A percentile compares a stretch with the other conserved stretches of the same genome.
Evolutionary conservation across 2,888 invertebrate species (phyloP).

Genomic region (Xanthia togata): DNA sequence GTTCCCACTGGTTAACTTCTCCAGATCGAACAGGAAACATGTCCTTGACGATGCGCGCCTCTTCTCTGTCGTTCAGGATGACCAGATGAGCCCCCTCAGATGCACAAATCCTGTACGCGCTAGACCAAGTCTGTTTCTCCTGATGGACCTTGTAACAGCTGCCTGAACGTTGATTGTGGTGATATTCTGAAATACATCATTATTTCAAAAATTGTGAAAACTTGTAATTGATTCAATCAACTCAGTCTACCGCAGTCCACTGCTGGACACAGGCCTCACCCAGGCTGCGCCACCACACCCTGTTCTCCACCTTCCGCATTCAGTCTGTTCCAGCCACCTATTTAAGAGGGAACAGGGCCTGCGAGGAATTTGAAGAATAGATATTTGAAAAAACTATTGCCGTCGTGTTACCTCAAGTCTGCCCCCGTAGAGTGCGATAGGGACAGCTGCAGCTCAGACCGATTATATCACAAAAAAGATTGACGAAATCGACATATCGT

Average conservation of each 20-base stretch:
- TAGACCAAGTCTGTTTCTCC: constrained; percentile 9
- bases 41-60: constrained; percentile 29
- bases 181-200: constrained; percentile 40
- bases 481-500: no score
- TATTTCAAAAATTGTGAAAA: background rate
- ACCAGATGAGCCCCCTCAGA: constrained; percentile 45
- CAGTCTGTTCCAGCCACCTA: background rate
- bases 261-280: background rate
- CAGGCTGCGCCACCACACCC: background rate
- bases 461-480: no score
- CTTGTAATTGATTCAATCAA: background rate
- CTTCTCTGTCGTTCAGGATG: constrained; percentile 38
- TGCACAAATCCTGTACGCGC: constrained; percentile 37
- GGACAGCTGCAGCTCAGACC: no score
- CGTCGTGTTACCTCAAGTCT: no score
- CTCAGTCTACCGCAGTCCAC: background rate
- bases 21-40: constrained; percentile 31
- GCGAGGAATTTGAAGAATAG: no score
- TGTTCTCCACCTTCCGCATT: background rate
- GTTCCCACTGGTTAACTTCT: background rate
- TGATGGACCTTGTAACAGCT: constrained; percentile 48
- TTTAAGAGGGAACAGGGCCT: no score
- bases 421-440: no score
- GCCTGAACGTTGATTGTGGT: constrained; percentile 21
- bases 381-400: no score